phyloP scores from a whole-genome alignment of 2,797 vertebrate genomes.

The Squalus acanthias region DNA sequence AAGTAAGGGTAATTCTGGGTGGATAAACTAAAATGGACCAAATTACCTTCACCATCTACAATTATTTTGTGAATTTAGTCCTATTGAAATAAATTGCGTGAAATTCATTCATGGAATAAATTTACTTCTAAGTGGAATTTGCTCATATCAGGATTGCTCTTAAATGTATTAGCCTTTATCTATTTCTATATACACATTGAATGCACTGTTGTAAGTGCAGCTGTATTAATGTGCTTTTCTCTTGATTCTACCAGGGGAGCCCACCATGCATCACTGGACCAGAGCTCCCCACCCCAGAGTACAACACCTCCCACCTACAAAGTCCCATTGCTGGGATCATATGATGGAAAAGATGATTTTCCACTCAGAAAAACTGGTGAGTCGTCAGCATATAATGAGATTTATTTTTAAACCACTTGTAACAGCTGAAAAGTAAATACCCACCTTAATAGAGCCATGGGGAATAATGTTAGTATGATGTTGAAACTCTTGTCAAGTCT shows the following conservation, averaged over 20 bases:
- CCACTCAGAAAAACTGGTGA: slow-evolving; percentile 75
- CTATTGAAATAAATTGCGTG: background rate
- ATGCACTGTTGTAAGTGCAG: background rate
- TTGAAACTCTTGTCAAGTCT: background rate
- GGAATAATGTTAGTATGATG: background rate
- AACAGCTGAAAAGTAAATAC: background rate
- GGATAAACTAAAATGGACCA: background rate
- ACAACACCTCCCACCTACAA: slow-evolving; percentile 76
- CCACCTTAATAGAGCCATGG: background rate
- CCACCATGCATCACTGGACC: slow-evolving; percentile 77
- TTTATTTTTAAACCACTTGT: background rate
- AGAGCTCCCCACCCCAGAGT: slow-evolving; percentile 73
- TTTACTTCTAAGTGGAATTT: background rate
- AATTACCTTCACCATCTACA: background rate
- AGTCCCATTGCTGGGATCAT: slow-evolving; percentile 70
- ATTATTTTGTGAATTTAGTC: background rate
- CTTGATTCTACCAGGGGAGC: slow-evolving; percentile 56
- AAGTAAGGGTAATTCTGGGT: background rate
- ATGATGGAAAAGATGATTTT: slow-evolving; percentile 72
- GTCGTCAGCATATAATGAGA: slow-evolving; percentile 19
- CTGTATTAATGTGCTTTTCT: background rate
- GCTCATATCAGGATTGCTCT: background rate
- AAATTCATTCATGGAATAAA: background rate
- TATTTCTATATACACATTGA: background rate
- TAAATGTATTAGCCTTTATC: background rate